These are phyloP conservation scores for Alethe diademata DNA, from an alignment of 2,113 vertebrate genomes.

Conservation along the genomic window DNA sequence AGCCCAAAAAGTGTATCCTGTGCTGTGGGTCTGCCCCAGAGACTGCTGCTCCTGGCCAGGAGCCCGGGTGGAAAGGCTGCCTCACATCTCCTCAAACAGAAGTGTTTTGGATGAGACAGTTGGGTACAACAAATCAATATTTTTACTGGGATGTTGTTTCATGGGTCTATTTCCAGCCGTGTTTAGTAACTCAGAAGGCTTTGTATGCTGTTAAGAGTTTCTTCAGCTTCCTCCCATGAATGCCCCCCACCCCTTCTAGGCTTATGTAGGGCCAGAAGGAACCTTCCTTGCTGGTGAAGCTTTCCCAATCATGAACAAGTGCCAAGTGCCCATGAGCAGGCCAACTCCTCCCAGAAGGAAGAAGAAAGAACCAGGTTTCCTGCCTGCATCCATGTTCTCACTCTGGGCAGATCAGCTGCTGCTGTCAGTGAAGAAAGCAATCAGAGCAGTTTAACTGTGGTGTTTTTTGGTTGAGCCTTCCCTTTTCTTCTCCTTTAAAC, in stretches of 20 bases:
- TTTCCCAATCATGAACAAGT: neutral
- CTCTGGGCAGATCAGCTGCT: neutral
- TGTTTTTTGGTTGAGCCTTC: neutral
- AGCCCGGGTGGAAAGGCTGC: neutral
- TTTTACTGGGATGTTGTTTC: neutral
- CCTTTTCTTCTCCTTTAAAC: neutral
- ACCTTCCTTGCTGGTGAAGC: neutral
- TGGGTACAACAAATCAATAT: neutral
- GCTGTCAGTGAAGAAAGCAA: neutral
- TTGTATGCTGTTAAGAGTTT: neutral
- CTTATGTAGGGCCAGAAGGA: neutral
- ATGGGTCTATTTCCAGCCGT: neutral
- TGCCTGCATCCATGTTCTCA: neutral
- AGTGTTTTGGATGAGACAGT: neutral
- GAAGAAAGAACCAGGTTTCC: neutral
- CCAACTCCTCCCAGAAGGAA: neutral
- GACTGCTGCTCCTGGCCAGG: neutral
- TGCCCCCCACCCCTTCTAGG: fast-evolving
- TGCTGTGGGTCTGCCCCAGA: neutral
- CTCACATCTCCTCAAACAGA: neutral
- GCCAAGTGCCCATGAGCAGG: neutral
- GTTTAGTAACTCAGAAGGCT: neutral
- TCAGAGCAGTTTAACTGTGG: neutral
- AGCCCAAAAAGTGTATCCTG: neutral
- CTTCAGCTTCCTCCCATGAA: neutral